Percentiles rank a stretch among this genome's conserved stretches.
These are phyloP conservation scores for Dendroctonus ponderosae DNA, from an alignment of 1,140 invertebrate genomes.

Conservation along the genomic window DNA sequence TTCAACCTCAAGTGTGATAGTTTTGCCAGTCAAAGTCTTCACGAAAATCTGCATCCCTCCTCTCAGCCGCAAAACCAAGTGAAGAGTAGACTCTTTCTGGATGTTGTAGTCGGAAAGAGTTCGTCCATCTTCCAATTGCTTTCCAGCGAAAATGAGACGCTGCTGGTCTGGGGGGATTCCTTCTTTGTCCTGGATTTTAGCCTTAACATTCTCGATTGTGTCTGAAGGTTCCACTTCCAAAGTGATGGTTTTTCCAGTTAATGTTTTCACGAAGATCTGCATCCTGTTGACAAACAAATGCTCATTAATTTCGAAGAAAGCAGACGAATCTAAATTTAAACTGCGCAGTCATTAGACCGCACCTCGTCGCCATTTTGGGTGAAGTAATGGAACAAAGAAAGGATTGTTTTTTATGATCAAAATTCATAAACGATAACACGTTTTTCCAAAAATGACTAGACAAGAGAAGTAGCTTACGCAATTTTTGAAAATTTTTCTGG, in stretches of 20 bases:
- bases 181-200: conserved; percentile 89
- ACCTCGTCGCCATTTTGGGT: too few relatives aligned
- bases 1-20: conserved; percentile 75
- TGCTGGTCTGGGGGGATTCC: conserved; percentile 90
- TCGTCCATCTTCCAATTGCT: conserved; percentile 91
- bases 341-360: too few relatives aligned
- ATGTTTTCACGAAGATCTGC: conserved; percentile 94
- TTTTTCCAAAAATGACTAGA: too few relatives aligned
- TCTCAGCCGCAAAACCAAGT: conserved; percentile 86
- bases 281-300: conserved; percentile 54
- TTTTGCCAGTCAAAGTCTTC: conserved; percentile 82
- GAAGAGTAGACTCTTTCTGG: conserved; percentile 89
- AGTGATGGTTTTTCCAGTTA: conserved; percentile 93
- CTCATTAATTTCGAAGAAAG: too few relatives aligned
- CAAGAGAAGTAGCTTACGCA: too few relatives aligned
- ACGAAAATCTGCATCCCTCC: conserved; percentile 98
- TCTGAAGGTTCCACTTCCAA: conserved; percentile 89
- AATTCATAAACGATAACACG: too few relatives aligned
- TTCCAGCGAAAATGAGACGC: conserved; percentile 87
- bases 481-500: too few relatives aligned
- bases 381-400: too few relatives aligned
- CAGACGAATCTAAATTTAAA: too few relatives aligned
- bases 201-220: conserved; percentile 93
- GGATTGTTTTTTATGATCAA: too few relatives aligned
- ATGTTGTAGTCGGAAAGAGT: conserved; percentile 93